These are phyloP conservation scores for Psittacara wagleri DNA, from an alignment of 2,113 vertebrate genomes.

Conservation along the genomic window DNA sequence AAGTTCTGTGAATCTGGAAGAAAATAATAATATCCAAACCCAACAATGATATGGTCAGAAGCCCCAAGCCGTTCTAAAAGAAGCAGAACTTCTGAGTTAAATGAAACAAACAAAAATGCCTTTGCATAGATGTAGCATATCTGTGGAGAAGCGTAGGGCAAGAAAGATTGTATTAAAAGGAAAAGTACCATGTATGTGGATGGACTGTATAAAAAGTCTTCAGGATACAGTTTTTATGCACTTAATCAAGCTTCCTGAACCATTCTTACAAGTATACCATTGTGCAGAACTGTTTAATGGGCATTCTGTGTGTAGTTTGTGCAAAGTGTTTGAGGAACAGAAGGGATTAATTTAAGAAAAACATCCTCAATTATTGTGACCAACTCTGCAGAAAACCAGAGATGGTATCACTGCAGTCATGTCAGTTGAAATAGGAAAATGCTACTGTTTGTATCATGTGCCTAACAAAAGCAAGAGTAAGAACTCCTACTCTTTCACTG, in stretches of 20 bases:
- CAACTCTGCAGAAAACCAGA: not conserved
- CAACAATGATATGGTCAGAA: not conserved
- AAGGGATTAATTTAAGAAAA: not conserved
- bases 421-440: not conserved
- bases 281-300: not conserved
- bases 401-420: not conserved
- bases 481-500: not conserved
- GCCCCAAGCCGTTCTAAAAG: not conserved
- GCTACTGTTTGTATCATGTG: not conserved
- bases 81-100: not conserved
- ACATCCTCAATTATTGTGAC: not conserved
- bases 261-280: rapidly evolving
- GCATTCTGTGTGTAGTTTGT: not conserved
- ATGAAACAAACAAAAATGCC: not conserved
- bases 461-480: not conserved
- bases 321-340: not conserved
- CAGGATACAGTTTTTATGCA: not conserved
- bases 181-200: not conserved
- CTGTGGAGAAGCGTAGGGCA: not conserved
- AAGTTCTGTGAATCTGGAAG: not conserved
- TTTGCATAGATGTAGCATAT: not conserved
- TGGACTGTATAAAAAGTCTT: not conserved
- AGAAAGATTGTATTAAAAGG: not conserved
- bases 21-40: not conserved
- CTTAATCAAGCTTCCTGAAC: not conserved